Base-by-base conservation (phyloP, 2,888 invertebrate species). In the Germaria angustata region DNA sequence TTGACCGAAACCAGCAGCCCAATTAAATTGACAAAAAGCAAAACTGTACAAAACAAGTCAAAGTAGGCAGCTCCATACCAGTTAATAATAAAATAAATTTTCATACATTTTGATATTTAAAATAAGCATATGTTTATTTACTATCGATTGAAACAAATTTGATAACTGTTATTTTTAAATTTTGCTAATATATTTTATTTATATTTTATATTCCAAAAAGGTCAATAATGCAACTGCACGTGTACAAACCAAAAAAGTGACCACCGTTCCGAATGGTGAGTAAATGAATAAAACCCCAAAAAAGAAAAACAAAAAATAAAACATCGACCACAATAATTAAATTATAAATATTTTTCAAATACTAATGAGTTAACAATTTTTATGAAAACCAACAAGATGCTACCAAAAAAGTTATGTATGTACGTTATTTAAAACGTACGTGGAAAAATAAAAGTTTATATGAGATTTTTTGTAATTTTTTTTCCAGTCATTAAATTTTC, bases 151-250 rank as follows among this genome's bases (percentile, higher is more conserved):
- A 55, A 55, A 41, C 9, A 41, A 34, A 55, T 41, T 41, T 44
- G 0, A 17, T 44, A 11, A 41, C 4, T 17, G 22, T 34, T 46
- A 2, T 51, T 34, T 17, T 7, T 28, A 22, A 34, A 9, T 57
- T 41, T 44, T 65, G 7, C 75, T 75, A 75, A 75, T 55, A n/a
- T 55, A 55, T 44, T 69, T 32, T 55, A 32, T 55, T 79, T 71
- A 41, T 63, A 77, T 55, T 80, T 59, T 73, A 41, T 78, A 53
- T 59, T 41, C 17, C 13, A 73, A 92, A 91, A 94, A 98, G 98
- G 98, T 99, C 92, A 99, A 99, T 95, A 99, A 99, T 93, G 99
- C 99, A 88, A 99, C 99, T 89, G 99, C 99, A 90, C 94, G 99
- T 93, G 98, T 99, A 92, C 99, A 99, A 95, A 99, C 99, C 91